A percentile compares a stretch with the other conserved stretches of the same genome.
Conservation (phyloP, 2,113 vertebrate species). For the Odobenus rosmarus region DNA sequence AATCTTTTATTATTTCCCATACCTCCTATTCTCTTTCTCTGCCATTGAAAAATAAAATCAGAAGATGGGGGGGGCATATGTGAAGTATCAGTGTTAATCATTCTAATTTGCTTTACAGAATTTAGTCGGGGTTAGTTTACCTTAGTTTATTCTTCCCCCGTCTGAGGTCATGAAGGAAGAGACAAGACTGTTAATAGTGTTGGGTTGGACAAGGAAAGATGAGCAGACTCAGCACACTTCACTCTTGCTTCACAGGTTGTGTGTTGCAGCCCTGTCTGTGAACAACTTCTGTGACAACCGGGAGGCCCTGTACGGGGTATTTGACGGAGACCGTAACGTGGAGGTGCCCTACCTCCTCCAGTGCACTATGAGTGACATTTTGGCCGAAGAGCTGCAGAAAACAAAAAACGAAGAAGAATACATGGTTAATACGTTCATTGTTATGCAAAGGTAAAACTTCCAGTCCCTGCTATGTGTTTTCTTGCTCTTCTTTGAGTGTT, state of each 20-base stretch:
- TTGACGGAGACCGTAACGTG: slow-evolving; percentile 97
- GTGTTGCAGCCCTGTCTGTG: slow-evolving; percentile 95
- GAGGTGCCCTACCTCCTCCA: slow-evolving; percentile 97
- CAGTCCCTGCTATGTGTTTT: not conserved
- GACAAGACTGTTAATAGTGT: accelerated
- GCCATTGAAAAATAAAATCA: not conserved
- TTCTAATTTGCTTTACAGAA: not conserved
- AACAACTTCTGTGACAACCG: slow-evolving; percentile 96
- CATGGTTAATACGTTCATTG: slow-evolving; percentile 98
- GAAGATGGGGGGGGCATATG: not conserved
- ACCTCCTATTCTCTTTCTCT: not conserved
- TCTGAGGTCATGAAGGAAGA: not conserved
- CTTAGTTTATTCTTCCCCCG: not conserved
- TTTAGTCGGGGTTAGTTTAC: not conserved
- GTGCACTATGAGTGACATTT: slow-evolving; percentile 98
- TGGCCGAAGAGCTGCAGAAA: slow-evolving; percentile 97
- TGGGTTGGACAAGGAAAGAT: accelerated
- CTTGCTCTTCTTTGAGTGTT: not conserved
- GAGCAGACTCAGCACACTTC: not conserved
- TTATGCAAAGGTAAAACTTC: slow-evolving; percentile 93
- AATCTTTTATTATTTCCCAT: not conserved
- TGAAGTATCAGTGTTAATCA: not conserved
- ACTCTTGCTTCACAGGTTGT: slow-evolving; percentile 87
- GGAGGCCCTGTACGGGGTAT: slow-evolving; percentile 97
- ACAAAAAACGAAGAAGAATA: slow-evolving; percentile 96